phyloP scores from a whole-genome alignment of 2,888 invertebrate genomes.

The Pemphredon lugubris region DNA sequence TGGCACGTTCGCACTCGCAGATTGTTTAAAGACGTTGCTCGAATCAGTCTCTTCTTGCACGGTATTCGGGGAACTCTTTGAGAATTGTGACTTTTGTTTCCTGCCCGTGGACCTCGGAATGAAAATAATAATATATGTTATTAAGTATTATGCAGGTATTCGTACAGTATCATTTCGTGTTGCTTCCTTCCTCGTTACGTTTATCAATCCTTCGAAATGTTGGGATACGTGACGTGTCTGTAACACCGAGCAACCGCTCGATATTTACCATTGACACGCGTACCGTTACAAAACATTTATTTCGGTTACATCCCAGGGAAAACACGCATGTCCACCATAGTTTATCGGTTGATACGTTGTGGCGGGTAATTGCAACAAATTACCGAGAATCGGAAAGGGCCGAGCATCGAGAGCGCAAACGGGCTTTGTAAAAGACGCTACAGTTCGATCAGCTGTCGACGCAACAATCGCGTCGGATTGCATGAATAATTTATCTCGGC shows the following conservation, averaged over 20 bases:
- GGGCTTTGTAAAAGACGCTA: slow-evolving; percentile 3
- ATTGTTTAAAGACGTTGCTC: not conserved
- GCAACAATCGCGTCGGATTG: slow-evolving; percentile 30
- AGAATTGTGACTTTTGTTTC: slow-evolving; percentile 18
- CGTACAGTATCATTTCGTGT: not conserved
- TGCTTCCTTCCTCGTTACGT: not conserved
- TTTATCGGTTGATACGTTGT: slow-evolving; percentile 27
- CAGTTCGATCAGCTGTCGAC: slow-evolving; percentile 19
- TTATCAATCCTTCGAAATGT: too few relatives aligned
- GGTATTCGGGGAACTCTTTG: slow-evolving; percentile 1
- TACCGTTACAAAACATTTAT: slow-evolving; percentile 33
- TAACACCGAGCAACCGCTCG: slow-evolving; percentile 1
- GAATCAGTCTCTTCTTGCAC: not conserved
- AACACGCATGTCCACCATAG: not conserved
- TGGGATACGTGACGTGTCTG: not conserved
- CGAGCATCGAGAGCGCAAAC: not conserved
- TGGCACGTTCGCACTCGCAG: slow-evolving; percentile 44
- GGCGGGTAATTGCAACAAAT: slow-evolving; percentile 35
- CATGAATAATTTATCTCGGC: slow-evolving; percentile 44
- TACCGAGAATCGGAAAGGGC: not conserved
- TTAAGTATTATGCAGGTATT: too few relatives aligned
- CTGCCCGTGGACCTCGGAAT: slow-evolving; percentile 5
- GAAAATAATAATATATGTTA: slow-evolving; percentile 16
- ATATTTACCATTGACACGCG: not conserved
- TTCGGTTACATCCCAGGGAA: slow-evolving; percentile 36